Conservation (phyloP, 2,888 invertebrate genomes). For the Apantesis nais region DNA sequence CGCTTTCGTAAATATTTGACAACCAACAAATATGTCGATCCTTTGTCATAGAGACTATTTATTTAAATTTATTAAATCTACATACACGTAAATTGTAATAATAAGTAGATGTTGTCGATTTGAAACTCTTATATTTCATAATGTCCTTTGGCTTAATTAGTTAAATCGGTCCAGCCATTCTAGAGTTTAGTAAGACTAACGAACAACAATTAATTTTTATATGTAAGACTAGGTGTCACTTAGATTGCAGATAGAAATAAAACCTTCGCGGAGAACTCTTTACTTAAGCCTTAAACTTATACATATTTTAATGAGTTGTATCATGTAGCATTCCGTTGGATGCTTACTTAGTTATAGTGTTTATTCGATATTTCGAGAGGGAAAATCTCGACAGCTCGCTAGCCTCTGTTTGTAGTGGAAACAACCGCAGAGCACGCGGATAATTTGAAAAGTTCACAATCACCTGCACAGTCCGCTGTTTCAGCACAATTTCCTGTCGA, state of each 20-base stretch:
- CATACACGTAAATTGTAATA: too few relatives aligned
- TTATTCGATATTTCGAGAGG: slow-evolving; percentile 62
- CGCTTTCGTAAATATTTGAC: too few relatives aligned
- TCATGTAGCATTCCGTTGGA: slow-evolving; percentile 27
- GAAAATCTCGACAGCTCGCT: slow-evolving; percentile 51
- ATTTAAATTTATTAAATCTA: too few relatives aligned
- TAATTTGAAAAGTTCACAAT: slow-evolving; percentile 86
- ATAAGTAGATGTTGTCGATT: too few relatives aligned
- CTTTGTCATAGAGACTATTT: too few relatives aligned
- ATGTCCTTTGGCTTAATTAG: too few relatives aligned
- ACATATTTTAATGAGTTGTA: slow-evolving; percentile 4
- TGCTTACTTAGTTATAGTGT: slow-evolving; percentile 42
- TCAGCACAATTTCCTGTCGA: slow-evolving; percentile 84
- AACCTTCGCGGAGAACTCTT: background rate
- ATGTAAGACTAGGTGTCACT: too few relatives aligned
- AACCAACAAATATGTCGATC: too few relatives aligned
- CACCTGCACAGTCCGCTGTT: slow-evolving; percentile 76
- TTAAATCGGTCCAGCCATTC: too few relatives aligned
- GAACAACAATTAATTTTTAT: too few relatives aligned
- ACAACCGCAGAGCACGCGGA: slow-evolving; percentile 75
- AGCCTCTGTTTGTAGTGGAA: slow-evolving; percentile 70
- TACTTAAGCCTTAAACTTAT: slow-evolving; percentile 16
- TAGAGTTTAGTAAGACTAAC: too few relatives aligned
- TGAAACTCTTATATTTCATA: too few relatives aligned
- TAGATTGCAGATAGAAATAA: background rate